Percentiles rank a stretch among this genome's conserved stretches.
phyloP scores from a whole-genome alignment of 2,888 invertebrate species.

The Melanotus villosus region DNA sequence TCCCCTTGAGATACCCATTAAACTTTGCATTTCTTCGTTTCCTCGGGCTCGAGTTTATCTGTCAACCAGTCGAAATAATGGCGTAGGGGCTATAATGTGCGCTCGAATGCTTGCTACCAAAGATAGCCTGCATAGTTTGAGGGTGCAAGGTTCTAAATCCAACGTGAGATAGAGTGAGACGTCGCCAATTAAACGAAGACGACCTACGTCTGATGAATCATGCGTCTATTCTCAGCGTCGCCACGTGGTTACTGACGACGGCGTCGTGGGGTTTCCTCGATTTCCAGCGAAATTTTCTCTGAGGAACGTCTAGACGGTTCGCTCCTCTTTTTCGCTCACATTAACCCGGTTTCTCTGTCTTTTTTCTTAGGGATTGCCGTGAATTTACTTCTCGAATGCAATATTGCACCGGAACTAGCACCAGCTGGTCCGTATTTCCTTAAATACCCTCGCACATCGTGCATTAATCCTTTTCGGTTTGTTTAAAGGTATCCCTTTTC shows the following conservation, averaged over 20 bases:
- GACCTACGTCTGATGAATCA: slow-evolving; percentile 53
- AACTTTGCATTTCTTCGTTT: slow-evolving; percentile 24
- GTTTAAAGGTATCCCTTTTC: too few species aligned
- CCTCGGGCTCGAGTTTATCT: slow-evolving; percentile 41
- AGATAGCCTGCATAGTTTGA: slow-evolving; percentile 32
- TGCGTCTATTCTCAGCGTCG: slow-evolving; percentile 54
- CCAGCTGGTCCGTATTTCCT: slow-evolving; percentile 44
- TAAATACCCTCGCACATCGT: slow-evolving; percentile 29
- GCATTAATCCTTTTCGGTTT: slow-evolving; percentile 29
- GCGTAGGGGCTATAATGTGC: slow-evolving; percentile 36
- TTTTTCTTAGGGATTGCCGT: background rate
- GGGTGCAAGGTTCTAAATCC: slow-evolving; percentile 8
- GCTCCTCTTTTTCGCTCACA: slow-evolving; percentile 6
- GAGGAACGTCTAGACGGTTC: slow-evolving; percentile 41
- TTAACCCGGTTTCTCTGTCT: background rate
- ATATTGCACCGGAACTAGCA: slow-evolving; percentile 17
- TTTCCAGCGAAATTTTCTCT: slow-evolving; percentile 35
- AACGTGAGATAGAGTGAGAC: slow-evolving; percentile 3
- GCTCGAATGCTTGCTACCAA: slow-evolving; percentile 30
- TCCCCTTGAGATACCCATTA: slow-evolving; percentile 28
- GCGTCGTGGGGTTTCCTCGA: slow-evolving; percentile 47
- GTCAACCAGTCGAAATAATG: slow-evolving; percentile 48
- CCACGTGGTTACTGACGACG: slow-evolving; percentile 53
- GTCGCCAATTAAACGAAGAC: slow-evolving; percentile 27
- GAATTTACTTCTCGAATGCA: background rate